Evolutionary conservation across 2,888 invertebrate species (phyloP).

Genomic region (Himalopsyche anomala): DNA sequence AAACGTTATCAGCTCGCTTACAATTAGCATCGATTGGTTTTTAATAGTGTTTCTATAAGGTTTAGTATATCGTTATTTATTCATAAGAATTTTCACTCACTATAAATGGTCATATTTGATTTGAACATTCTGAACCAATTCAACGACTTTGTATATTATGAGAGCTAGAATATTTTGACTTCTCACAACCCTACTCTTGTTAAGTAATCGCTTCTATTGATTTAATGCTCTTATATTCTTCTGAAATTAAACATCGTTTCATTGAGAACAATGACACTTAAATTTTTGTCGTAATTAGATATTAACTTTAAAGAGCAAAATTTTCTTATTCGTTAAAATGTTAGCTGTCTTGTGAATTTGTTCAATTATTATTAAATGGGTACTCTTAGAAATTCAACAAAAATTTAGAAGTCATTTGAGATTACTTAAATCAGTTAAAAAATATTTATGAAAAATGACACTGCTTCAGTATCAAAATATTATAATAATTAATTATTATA

Average conservation of each 20-base stretch:
- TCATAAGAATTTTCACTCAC: too few species aligned
- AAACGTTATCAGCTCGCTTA: too few species aligned
- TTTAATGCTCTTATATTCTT: background rate
- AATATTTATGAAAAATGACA: background rate
- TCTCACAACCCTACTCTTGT: too few species aligned
- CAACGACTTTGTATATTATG: too few species aligned
- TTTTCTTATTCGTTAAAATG: slow-evolving; percentile 6
- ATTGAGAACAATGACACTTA: background rate
- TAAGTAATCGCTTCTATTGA: too few species aligned
- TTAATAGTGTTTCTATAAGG: too few species aligned
- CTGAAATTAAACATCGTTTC: background rate
- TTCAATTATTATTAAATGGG: background rate
- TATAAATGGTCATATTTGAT: too few species aligned
- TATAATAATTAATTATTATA: background rate
- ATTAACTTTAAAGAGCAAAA: background rate
- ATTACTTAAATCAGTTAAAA: background rate
- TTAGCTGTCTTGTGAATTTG: background rate
- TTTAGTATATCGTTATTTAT: too few species aligned
- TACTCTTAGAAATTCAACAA: background rate
- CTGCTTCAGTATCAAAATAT: background rate
- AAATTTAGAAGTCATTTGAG: background rate
- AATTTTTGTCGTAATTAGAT: background rate
- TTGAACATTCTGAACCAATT: too few species aligned
- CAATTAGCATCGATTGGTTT: too few species aligned
- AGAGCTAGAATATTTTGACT: too few species aligned